These are phyloP conservation scores for Ceriagrion tenellum DNA, from an alignment of 2,888 invertebrate species.

Conservation along the genomic window DNA sequence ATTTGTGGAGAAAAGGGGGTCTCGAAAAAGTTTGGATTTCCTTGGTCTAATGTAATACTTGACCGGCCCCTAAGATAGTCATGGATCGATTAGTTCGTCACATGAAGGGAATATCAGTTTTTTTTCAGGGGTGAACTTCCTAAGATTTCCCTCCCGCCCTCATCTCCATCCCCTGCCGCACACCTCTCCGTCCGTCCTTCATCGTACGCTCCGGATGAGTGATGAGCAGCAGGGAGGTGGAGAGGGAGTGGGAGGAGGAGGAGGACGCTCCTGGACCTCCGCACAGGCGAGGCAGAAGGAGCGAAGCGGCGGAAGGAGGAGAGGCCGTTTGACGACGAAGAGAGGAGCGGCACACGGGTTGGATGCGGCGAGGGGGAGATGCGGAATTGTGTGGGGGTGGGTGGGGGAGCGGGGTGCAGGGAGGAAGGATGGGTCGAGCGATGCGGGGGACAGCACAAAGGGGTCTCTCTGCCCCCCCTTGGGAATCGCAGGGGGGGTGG, in stretches of 20 bases:
- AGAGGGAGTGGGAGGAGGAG: too few species aligned
- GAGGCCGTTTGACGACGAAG: neutral
- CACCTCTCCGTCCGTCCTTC: neutral
- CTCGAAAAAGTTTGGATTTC: too few species aligned
- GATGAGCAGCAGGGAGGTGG: too few species aligned
- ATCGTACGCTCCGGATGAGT: neutral
- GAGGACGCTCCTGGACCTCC: neutral
- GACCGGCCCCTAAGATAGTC: too few species aligned
- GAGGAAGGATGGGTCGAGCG: neutral
- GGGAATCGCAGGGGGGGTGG: neutral
- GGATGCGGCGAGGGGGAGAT: neutral
- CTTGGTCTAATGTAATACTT: too few species aligned
- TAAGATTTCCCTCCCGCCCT: too few species aligned
- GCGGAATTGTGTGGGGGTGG: neutral
- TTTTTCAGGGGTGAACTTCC: too few species aligned
- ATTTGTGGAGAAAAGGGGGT: too few species aligned
- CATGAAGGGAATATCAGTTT: too few species aligned
- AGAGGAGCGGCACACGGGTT: neutral
- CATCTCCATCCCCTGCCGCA: too few species aligned
- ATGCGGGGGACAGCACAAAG: constrained; percentile 11
- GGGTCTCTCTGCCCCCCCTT: neutral
- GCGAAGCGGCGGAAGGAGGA: neutral
- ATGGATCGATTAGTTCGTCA: too few species aligned
- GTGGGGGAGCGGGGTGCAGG: too few species aligned
- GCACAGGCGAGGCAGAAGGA: neutral